A percentile compares a stretch with the other conserved stretches of the same genome.
Conservation (phyloP, 2,888 invertebrate species). For the Agrochola litura region DNA sequence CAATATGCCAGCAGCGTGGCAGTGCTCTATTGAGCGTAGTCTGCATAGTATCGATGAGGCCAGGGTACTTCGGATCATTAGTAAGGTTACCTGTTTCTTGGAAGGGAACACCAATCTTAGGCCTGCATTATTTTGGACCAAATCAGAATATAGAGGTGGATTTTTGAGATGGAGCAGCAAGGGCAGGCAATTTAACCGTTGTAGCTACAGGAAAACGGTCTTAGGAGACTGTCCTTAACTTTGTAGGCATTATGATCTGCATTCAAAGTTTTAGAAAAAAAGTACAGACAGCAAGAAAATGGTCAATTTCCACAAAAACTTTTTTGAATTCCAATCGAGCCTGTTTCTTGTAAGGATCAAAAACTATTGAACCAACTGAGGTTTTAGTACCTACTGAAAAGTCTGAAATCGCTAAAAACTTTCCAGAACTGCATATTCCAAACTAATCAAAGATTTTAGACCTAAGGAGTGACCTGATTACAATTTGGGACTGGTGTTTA, state of each 20-base stretch:
- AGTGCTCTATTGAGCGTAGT: not conserved
- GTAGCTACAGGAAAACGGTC: no score
- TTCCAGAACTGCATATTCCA: not conserved
- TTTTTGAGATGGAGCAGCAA: not conserved
- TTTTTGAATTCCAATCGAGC: no score
- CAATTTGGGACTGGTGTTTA: not conserved
- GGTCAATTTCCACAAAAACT: no score
- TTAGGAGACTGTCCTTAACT: no score
- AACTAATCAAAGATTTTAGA: not conserved
- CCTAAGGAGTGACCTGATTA: not conserved
- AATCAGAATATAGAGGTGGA: not conserved
- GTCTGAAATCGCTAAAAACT: no score
- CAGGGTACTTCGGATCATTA: not conserved
- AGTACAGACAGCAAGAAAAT: no score
- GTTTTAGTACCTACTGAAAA: no score
- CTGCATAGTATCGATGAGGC: not conserved
- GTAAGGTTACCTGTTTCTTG: not conserved
- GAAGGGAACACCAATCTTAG: not conserved
- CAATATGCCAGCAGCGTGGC: no score
- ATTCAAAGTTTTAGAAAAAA: not conserved
- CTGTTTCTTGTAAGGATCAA: no score
- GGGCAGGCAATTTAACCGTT: no score
- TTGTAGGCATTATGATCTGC: no score
- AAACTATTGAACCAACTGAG: no score
- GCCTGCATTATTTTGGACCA: not conserved